Conservation (phyloP, 2,113 vertebrate species). For the Laticauda colubrina region DNA sequence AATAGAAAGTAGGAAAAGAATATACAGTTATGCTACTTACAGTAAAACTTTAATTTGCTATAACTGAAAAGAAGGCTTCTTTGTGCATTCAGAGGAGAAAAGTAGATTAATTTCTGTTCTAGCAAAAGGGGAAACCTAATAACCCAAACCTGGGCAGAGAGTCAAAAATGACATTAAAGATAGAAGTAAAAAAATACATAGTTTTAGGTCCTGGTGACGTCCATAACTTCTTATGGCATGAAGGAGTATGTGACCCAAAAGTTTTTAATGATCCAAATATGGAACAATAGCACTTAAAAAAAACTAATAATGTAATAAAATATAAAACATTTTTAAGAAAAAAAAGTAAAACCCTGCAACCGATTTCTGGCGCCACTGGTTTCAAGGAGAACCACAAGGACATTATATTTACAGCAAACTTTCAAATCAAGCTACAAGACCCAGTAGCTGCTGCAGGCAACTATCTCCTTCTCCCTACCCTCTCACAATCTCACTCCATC, state of each 20-base stretch:
- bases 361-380: slow-evolving; percentile 56
- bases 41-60: slow-evolving; percentile 7
- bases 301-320: slow-evolving; percentile 49
- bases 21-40: neutral
- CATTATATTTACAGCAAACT: slow-evolving; percentile 57
- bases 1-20: neutral
- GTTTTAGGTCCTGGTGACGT: slow-evolving; percentile 15
- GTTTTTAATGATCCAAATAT: slow-evolving; percentile 42
- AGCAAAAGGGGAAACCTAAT: slow-evolving; percentile 35
- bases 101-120: slow-evolving; percentile 43
- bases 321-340: slow-evolving; percentile 33
- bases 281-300: slow-evolving; percentile 42
- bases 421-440: slow-evolving; percentile 35
- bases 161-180: slow-evolving; percentile 42
- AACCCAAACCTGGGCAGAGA: slow-evolving; percentile 31
- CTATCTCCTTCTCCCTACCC: slow-evolving; percentile 2
- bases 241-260: slow-evolving; percentile 36
- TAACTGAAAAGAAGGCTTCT: slow-evolving; percentile 34
- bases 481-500: slow-evolving; percentile 1
- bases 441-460: slow-evolving; percentile 51
- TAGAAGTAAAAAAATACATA: neutral
- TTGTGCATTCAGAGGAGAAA: slow-evolving; percentile 35
- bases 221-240: neutral
- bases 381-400: slow-evolving; percentile 66
- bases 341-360: slow-evolving; percentile 18